Evolutionary conservation across 2,888 invertebrate genomes (phyloP), one percentile per base, ranked within the genome.

Genomic region (Brenthis daphne): DNA sequence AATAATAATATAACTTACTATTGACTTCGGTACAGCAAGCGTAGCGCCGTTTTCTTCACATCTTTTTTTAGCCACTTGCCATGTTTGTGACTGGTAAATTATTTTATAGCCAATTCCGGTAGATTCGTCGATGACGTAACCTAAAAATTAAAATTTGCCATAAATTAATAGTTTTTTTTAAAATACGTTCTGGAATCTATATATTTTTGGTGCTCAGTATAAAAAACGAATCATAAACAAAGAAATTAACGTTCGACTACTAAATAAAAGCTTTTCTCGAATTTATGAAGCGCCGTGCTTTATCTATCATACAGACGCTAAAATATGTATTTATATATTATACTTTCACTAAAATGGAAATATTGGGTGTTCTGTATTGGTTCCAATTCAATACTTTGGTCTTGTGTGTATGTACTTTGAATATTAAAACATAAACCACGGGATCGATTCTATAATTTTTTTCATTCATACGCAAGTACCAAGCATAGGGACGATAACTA

Each of bases 1-100:
- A n/a, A 3, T n/a, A 1, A 6, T 51, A 57, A 0, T 24, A 48
- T 57, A 11, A 64, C 50, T 64, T 29, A 89, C 90, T 80, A 82
- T 74, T 12, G 86, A 77, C 51, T 81, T 84, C 0, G 91, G 91
- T 5, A 89, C 88, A 2, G 90, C 90, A 0, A 91, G 77, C 47
- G 82, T 82, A 0, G 79, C 85, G 0, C 84, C 83, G 0, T 77
- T 76, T 0, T 72, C 61, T 12, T 70, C 74, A 64, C 90, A 90
- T 0, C 65, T 63, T 0, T 79, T 72, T 24, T 69, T 76, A 2
- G 90, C 89, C 0, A 69, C 75, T 0, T 67, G 70, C 90, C 90
- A 91, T 1, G 75, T 72, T 48, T 82, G 75, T 0, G 89, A 79
- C 3, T 79, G 72, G 67, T 86, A 88, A 69, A 86, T 77, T 24